Evolutionary conservation across 2,888 invertebrate species (phyloP), one percentile per base, ranked within the genome.

Genomic region (Stramonita haemastoma): DNA sequence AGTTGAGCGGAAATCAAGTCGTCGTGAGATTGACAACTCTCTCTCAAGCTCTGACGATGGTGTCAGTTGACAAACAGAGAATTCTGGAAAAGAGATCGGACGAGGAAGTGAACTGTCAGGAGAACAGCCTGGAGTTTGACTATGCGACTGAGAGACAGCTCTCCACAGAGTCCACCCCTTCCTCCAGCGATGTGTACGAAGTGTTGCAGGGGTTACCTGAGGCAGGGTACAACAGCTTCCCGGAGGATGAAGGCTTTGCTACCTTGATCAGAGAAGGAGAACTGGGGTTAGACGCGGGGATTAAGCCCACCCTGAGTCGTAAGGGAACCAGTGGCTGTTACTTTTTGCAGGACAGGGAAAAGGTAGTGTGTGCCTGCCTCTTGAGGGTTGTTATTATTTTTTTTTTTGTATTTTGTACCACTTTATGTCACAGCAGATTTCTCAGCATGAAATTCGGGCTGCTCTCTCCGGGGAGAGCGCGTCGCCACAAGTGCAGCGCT

Each of bases 301-400:
- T 99, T 93, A 98, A 97, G 96, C 99, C 99, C 0, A 98, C 99
- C 96, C 97, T 99, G 95, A 99, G 99, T 96, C 98, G 98, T 95
- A 99, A 99, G 96, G 99, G 99, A 60, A 99, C 99, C 90, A 99
- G 99, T 96, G 99, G 99, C n/a, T 99, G 99, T 93, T 99, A 99
- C 96, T 99, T 99, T 97, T 98, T 99, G 91, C 98, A 98, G 96
- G 98, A 98, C 96, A 97, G 97, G 91, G 97, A 97, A 32, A 94
- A 94, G 92, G 96, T 96, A 91, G 57, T 66, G 19, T 19, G 60
- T 60, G 19, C 17, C 6, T 60, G 13, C 22, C 13, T 15, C 4
- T 46, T 46, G 46, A 46, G 46, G 46, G n/a, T n/a, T n/a, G n/a
- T n/a, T n/a, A n/a, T n/a, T n/a, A n/a, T n/a, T n/a, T n/a, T n/a